A percentile compares a stretch with the other conserved stretches of the same genome.
These are phyloP conservation scores for Zapornia atra DNA, from an alignment of 2,113 vertebrate species.

Conservation along the genomic window DNA sequence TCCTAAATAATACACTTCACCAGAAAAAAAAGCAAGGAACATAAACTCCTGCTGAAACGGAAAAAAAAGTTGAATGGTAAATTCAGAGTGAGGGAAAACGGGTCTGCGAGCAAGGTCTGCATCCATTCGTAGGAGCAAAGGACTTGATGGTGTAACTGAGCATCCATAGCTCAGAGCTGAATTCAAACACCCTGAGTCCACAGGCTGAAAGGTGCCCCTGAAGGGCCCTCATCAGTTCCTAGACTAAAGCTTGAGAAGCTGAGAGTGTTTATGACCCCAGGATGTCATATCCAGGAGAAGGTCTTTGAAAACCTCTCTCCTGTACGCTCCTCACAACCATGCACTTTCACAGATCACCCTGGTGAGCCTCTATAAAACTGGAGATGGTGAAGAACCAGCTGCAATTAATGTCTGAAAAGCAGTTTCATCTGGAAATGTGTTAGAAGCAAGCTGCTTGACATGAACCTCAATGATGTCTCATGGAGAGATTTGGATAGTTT, in stretches of 20 bases:
- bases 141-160: neutral
- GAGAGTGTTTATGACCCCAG: fast-evolving
- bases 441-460: neutral
- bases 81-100: neutral
- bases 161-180: neutral
- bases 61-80: neutral
- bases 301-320: neutral
- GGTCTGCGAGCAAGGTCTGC: neutral
- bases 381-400: neutral
- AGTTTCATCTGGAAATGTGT: neutral
- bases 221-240: neutral
- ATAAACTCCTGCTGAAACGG: neutral
- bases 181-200: neutral
- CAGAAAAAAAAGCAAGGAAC: neutral
- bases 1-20: neutral
- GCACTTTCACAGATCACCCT: neutral
- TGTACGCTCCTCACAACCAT: fast-evolving
- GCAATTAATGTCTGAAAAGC: neutral
- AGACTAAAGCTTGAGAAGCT: neutral
- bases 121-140: neutral
- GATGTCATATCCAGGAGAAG: neutral
- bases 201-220: neutral
- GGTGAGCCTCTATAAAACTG: neutral
- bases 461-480: neutral
- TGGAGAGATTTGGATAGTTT: neutral